Evolutionary conservation across 2,888 invertebrate genomes (phyloP).

Genomic region (Ommatoiulus sabulosus): DNA sequence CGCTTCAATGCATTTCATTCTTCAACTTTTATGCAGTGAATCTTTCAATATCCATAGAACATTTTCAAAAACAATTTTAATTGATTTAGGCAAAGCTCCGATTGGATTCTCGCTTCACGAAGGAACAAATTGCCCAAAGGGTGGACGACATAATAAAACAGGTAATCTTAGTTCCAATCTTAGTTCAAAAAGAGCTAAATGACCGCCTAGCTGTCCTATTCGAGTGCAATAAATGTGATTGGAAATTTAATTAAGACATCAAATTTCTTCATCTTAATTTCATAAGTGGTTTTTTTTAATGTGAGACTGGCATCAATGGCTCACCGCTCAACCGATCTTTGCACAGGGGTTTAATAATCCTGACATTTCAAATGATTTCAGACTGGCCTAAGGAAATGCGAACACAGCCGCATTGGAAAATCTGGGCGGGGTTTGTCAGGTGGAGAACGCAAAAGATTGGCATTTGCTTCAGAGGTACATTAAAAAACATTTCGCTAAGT

Average conservation of each 20-base stretch:
- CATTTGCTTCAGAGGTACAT: slow-evolving; percentile 89
- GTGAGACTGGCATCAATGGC: too few relatives aligned
- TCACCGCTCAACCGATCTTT: too few relatives aligned
- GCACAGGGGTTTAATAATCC: too few relatives aligned
- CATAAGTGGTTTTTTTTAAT: slow-evolving; percentile 76
- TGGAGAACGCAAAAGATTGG: slow-evolving; percentile 91
- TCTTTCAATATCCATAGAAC: too few relatives aligned
- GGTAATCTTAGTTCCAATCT: slow-evolving; percentile 70
- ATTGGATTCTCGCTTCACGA: slow-evolving; percentile 77
- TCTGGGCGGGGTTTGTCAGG: slow-evolving; percentile 78
- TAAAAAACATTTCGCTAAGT: too few relatives aligned
- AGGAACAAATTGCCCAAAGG: slow-evolving; percentile 74
- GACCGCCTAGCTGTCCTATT: too few relatives aligned
- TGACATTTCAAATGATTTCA: not conserved
- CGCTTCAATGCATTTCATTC: too few relatives aligned
- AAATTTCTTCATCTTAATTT: too few relatives aligned
- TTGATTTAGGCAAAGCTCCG: slow-evolving; percentile 79
- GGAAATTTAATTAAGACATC: too few relatives aligned
- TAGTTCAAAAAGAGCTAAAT: too few relatives aligned
- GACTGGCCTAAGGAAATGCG: slow-evolving; percentile 50
- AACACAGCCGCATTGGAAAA: slow-evolving; percentile 24
- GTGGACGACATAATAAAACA: slow-evolving; percentile 79
- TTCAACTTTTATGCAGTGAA: too few relatives aligned
- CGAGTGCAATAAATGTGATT: too few relatives aligned
- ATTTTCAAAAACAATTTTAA: not conserved